These are phyloP conservation scores for Chamaea fasciata DNA, from an alignment of 2,113 vertebrate genomes.

Conservation along the genomic window DNA sequence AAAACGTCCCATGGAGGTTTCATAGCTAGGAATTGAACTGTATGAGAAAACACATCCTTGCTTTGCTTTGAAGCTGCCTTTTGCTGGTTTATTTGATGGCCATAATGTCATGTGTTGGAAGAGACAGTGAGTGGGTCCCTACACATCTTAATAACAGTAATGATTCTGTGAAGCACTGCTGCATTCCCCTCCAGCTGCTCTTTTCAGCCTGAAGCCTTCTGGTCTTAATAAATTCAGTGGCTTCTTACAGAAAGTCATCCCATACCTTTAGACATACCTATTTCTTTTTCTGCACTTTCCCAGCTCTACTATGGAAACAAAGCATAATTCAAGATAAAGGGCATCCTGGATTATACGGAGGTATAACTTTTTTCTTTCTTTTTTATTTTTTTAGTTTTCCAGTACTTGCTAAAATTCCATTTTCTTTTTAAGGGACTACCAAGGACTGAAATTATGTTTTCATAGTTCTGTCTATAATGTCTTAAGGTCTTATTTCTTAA, in stretches of 20 bases:
- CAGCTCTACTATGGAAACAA: background rate
- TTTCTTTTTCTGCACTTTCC: background rate
- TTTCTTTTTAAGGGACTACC: background rate
- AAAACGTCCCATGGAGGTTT: background rate
- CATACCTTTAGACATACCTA: background rate
- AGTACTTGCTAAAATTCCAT: background rate
- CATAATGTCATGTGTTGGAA: background rate
- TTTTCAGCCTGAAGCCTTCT: background rate
- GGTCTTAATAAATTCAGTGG: background rate
- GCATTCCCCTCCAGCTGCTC: background rate
- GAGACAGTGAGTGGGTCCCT: background rate
- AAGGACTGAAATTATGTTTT: background rate
- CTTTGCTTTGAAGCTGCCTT: background rate
- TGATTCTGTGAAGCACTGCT: background rate
- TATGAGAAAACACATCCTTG: background rate
- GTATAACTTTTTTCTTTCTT: no score
- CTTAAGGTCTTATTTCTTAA: background rate
- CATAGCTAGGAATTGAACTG: background rate
- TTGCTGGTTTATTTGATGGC: background rate
- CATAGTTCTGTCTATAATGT: background rate
- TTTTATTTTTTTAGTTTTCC: background rate
- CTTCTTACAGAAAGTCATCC: background rate
- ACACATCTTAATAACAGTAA: background rate
- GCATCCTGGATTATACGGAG: background rate
- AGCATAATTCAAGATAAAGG: background rate